Conservation (phyloP, 2,113 vertebrate genomes). For the Brachypodius melanocephalos region DNA sequence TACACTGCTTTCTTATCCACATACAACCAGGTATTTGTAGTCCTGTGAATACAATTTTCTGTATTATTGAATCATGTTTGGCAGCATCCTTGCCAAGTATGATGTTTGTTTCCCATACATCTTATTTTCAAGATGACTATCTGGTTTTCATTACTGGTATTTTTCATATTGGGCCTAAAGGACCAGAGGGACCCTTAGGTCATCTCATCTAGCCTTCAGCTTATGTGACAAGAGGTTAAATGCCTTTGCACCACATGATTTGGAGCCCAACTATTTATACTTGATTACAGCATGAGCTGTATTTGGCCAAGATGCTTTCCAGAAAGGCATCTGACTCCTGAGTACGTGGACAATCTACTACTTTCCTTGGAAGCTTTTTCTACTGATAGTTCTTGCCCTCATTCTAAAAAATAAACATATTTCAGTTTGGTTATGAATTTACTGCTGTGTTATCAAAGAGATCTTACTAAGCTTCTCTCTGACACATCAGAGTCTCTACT, state of each 20-base stretch:
- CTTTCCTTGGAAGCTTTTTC: neutral
- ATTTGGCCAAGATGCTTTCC: neutral
- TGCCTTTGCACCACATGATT: neutral
- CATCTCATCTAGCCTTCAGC: neutral
- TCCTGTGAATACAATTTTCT: neutral
- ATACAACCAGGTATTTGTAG: neutral
- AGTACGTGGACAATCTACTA: neutral
- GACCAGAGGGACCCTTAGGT: neutral
- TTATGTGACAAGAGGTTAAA: neutral
- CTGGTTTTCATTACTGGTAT: constrained; percentile 18
- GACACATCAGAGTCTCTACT: neutral
- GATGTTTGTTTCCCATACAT: neutral
- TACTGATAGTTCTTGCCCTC: neutral
- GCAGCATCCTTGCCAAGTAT: neutral
- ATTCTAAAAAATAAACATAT: neutral
- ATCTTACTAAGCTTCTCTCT: neutral
- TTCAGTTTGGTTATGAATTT: neutral
- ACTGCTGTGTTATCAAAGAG: neutral
- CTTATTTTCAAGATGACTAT: constrained; percentile 11
- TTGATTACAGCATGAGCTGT: neutral
- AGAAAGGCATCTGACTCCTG: neutral
- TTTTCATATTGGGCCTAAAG: neutral
- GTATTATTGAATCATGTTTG: neutral
- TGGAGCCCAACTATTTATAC: neutral
- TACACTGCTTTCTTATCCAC: neutral